Percentiles rank a stretch among this genome's conserved stretches.
phyloP scores from a whole-genome alignment of 2,113 vertebrate genomes.

The Dipodomys spectabilis region DNA sequence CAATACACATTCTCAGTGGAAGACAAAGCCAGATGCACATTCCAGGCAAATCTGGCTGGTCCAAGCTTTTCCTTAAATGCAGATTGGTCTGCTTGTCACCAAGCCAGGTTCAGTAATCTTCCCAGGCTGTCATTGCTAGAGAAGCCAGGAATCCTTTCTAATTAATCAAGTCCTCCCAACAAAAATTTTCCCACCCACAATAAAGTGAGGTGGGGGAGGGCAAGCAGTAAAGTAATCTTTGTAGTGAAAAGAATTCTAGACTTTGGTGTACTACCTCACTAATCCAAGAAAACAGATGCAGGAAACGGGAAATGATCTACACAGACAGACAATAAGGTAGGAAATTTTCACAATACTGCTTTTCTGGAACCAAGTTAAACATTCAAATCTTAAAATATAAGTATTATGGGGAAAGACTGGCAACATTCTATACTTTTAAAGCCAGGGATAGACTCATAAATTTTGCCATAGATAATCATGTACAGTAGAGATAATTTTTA shows the following conservation, averaged over 20 bases:
- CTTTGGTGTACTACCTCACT: slow-evolving; percentile 60
- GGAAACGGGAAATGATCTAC: slow-evolving; percentile 70
- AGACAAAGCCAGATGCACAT: slow-evolving; percentile 75
- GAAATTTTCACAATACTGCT: slow-evolving; percentile 27
- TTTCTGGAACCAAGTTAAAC: background rate
- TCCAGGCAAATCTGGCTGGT: slow-evolving; percentile 71
- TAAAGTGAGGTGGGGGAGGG: slow-evolving; percentile 51
- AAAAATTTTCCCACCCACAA: slow-evolving; percentile 65
- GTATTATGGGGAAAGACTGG: slow-evolving; percentile 2
- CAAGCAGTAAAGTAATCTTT: slow-evolving; percentile 45
- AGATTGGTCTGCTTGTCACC: slow-evolving; percentile 79
- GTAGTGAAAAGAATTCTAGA: slow-evolving; percentile 68
- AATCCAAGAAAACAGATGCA: slow-evolving; percentile 77
- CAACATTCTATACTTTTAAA: slow-evolving; percentile 40
- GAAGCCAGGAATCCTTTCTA: slow-evolving; percentile 74
- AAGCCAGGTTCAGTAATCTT: slow-evolving; percentile 78
- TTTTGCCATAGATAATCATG: slow-evolving; percentile 36
- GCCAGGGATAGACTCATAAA: background rate
- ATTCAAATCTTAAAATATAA: slow-evolving; percentile 36
- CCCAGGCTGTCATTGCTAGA: slow-evolving; percentile 66
- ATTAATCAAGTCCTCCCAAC: slow-evolving; percentile 78
- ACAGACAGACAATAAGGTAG: slow-evolving; percentile 67
- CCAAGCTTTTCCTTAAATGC: slow-evolving; percentile 73
- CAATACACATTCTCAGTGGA: slow-evolving; percentile 69
- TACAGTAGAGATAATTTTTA: slow-evolving; percentile 1